Conservation (phyloP, 2,797 vertebrate genomes). For the Xenentodon cancila region DNA sequence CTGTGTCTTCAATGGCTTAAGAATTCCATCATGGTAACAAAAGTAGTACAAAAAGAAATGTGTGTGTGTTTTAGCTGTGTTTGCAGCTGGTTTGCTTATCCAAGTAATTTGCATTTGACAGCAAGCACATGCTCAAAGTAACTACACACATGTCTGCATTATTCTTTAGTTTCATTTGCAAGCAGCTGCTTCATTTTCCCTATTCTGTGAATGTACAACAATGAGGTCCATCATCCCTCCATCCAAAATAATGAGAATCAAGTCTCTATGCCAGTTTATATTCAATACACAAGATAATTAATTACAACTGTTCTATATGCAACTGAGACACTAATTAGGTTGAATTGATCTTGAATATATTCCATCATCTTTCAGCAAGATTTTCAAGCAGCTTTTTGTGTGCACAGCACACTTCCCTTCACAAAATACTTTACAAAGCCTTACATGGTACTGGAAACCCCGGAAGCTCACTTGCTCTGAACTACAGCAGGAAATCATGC, state of each 20-base stretch:
- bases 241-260: slow-evolving; percentile 1
- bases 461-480: no score
- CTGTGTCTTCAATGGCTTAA: slow-evolving; percentile 52
- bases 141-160: no score
- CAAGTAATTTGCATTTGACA: background rate
- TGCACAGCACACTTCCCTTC: slow-evolving; percentile 1
- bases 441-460: no score
- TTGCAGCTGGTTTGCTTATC: background rate
- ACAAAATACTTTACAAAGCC: background rate
- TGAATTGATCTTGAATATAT: slow-evolving; percentile 16
- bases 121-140: no score
- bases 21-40: slow-evolving; percentile 35
- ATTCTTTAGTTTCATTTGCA: background rate
- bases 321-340: slow-evolving; percentile 11
- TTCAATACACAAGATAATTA: slow-evolving; percentile 6
- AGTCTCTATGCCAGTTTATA: background rate
- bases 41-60: slow-evolving; percentile 21
- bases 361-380: background rate
- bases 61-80: background rate
- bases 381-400: slow-evolving; percentile 3
- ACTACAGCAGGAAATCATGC: no score
- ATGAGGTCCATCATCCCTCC: background rate
- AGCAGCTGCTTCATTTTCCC: background rate
- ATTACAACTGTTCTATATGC: background rate
- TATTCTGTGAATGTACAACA: background rate